These are phyloP conservation scores for Eupeodes luniger DNA, from an alignment of 2,888 invertebrate genomes.

Conservation along the genomic window DNA sequence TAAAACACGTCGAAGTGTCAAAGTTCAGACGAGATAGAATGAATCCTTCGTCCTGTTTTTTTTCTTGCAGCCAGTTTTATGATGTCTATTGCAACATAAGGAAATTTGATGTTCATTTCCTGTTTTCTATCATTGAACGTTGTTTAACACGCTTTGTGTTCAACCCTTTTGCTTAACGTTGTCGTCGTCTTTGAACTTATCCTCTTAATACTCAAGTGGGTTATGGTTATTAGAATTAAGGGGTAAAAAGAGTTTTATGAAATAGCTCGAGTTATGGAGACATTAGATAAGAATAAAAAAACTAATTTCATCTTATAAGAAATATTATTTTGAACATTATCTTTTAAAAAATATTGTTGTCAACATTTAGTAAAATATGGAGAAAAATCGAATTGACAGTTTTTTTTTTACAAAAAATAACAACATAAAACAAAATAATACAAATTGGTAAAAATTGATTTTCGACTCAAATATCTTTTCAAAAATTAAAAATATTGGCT, in stretches of 20 bases:
- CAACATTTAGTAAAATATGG: too few species aligned
- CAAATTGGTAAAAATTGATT: too few species aligned
- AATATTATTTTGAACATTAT: too few species aligned
- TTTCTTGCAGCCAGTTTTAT: too few species aligned
- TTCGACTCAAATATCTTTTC: too few species aligned
- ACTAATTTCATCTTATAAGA: too few species aligned
- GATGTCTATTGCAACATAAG: slow-evolving; percentile 26
- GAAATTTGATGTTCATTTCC: slow-evolving; percentile 62
- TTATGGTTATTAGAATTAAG: slow-evolving; percentile 17
- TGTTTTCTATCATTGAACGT: slow-evolving; percentile 17
- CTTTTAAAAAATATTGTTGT: too few species aligned
- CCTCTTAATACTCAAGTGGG: slow-evolving; percentile 13
- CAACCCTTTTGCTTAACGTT: slow-evolving; percentile 30
- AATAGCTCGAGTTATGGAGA: not conserved
- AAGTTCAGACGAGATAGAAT: slow-evolving; percentile 33
- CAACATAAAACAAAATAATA: too few species aligned
- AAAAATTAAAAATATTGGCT: too few species aligned
- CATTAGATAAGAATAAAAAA: not conserved
- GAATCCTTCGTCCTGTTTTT: not conserved
- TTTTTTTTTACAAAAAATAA: too few species aligned
- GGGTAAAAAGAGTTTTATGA: not conserved
- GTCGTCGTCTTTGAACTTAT: not conserved
- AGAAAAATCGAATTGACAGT: too few species aligned
- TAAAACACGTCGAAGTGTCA: slow-evolving; percentile 67
- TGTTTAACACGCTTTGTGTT: slow-evolving; percentile 40